Percentiles rank a stretch among this genome's conserved stretches.
phyloP scores from a whole-genome alignment of 2,888 invertebrate species.

The Cheilosia impressa region DNA sequence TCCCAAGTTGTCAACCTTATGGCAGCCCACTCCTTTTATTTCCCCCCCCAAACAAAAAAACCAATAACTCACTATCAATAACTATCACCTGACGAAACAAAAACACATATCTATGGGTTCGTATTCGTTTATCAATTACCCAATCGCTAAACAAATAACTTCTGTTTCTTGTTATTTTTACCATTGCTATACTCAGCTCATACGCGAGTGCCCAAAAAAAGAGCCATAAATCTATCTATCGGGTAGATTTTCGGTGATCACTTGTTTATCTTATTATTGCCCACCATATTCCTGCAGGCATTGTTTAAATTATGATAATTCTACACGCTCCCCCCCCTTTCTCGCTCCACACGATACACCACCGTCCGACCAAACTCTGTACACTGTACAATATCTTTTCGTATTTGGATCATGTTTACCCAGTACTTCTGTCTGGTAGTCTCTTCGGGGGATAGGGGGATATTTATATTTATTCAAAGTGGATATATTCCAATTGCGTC shows the following conservation, averaged over 20 bases:
- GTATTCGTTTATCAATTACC: constrained; percentile 39
- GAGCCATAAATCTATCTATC: constrained; percentile 67
- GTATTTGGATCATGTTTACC: constrained; percentile 68
- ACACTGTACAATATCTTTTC: constrained; percentile 36
- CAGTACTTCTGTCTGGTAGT: constrained; percentile 56
- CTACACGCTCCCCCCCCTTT: not conserved
- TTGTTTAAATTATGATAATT: constrained; percentile 70
- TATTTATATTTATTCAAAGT: constrained; percentile 49
- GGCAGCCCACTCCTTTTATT: constrained; percentile 17
- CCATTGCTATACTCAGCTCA: constrained; percentile 12
- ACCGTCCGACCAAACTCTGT: not conserved
- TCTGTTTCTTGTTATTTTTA: constrained; percentile 36
- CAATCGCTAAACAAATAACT: constrained; percentile 59
- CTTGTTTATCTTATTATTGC: constrained; percentile 69
- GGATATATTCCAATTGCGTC: constrained; percentile 53
- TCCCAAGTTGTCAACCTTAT: constrained; percentile 15
- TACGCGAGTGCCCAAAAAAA: constrained; percentile 10
- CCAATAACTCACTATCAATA: constrained; percentile 4
- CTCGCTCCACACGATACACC: too few relatives aligned
- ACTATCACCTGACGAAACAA: constrained; percentile 32
- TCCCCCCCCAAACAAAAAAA: not conserved
- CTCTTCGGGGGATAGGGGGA: constrained; percentile 15
- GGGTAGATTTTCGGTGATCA: constrained; percentile 59
- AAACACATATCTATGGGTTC: not conserved
- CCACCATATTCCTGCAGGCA: constrained; percentile 44